Base-by-base conservation (phyloP, 2,888 invertebrate genomes). In the Cephus spinipes region DNA sequence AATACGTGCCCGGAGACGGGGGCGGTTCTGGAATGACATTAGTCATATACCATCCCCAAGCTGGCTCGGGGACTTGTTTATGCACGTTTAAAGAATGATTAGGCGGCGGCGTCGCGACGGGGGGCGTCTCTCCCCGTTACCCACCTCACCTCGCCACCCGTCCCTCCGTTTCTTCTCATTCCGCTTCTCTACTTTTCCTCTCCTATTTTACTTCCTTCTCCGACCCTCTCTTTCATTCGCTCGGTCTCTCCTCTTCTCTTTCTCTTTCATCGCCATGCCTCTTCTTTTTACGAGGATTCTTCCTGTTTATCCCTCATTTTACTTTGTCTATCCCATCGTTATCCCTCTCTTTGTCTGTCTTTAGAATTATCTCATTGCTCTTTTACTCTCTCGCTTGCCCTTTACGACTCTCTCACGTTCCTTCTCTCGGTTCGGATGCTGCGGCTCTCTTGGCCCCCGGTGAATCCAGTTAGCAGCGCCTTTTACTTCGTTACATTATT, bases 71-170 rank as follows among this genome's bases (percentile, higher is more conserved):
- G 88, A 89, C 89, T 90, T 89, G 91, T 91, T 91, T 90, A 91
- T 90, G 89, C 89, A 87, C 90, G 88, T 91, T 91, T 91, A 91
- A 90, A 91, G 91, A 91, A 91, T 91, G 91, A 91, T 91, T 91
- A 91, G 91, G 89, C 91, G 87, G 88, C 86, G 85, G 89, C 85
- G 85, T 87, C 90, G 82, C 91, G 79, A 83, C 90, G 86, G 91
- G 90, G 87, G 89, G 81, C 84, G 82, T 84, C 85, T 82, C 83
- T 81, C 81, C 86, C 69, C 30, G 23, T 40, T 40, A 30, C 68
- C 30, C 12, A 68, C 68, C 79, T n/a, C 34, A 34, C 74, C 36
- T 30, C 74, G 81, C 84, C 86, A 84, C 85, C 76, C 74, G 73
- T 75, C 79, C 78, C 78, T 68, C 71, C 40, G 77, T 80, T 76